A percentile compares a stretch with the other conserved stretches of the same genome.
Conservation (phyloP, 2,113 vertebrate species). For the Phalacrocorax carbo region DNA sequence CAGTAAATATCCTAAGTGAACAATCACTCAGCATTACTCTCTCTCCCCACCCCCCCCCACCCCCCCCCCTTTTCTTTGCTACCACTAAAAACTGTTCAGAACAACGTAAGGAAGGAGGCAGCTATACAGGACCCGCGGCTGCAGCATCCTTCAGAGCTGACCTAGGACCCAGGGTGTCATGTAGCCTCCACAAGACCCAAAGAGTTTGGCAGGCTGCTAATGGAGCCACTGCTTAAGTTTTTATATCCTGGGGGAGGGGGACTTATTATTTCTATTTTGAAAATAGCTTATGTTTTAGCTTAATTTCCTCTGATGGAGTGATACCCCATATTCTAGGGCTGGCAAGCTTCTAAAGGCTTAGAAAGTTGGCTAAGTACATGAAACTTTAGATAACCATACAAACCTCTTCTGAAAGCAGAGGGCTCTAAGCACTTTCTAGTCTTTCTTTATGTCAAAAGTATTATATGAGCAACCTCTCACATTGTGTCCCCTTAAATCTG, state of each 20-base stretch:
- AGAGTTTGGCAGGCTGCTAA: neutral
- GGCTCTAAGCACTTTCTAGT: neutral
- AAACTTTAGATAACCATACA: neutral
- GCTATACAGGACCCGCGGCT: neutral
- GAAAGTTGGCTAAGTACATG: neutral
- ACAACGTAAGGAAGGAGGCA: neutral
- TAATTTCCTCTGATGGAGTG: neutral
- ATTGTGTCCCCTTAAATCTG: neutral
- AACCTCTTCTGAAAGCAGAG: neutral
- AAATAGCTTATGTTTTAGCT: neutral
- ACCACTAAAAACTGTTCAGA: neutral
- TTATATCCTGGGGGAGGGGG: neutral
- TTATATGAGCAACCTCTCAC: neutral
- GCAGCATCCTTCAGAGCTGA: neutral
- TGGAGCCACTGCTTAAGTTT: neutral
- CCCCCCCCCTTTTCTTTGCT: neutral
- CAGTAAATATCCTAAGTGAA: neutral
- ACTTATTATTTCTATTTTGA: neutral
- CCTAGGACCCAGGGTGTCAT: accelerated
- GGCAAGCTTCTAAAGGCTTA: neutral
- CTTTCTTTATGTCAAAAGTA: neutral
- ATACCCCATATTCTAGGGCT: neutral
- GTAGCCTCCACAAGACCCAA: neutral
- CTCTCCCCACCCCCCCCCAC: neutral
- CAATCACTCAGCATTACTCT: neutral